These are phyloP conservation scores for Crypturellus tataupa DNA, from an alignment of 2,797 vertebrate species.

Conservation along the genomic window DNA sequence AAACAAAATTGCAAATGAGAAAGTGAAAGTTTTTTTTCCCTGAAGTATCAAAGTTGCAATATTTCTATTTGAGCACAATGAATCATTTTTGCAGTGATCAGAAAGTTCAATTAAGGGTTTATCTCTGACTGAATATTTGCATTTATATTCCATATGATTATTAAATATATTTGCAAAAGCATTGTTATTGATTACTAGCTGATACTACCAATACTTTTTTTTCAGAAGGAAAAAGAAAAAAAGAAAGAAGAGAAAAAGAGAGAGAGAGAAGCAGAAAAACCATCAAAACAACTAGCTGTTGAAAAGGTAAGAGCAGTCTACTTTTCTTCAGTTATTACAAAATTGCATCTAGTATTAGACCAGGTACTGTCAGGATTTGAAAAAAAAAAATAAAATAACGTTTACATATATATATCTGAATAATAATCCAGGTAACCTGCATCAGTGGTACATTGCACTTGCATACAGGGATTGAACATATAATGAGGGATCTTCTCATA, in stretches of 20 bases:
- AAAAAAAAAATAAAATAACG: not conserved
- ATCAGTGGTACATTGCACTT: not conserved
- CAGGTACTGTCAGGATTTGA: not conserved
- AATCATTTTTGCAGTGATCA: not conserved
- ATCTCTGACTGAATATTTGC: not conserved
- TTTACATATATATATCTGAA: not conserved
- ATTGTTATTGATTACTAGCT: not conserved
- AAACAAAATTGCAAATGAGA: not conserved
- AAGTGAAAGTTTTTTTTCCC: not conserved
- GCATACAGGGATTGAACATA: not conserved
- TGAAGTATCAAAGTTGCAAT: not conserved
- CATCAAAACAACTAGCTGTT: conserved; percentile 82
- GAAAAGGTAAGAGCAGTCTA: conserved; percentile 86
- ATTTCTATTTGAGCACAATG: not conserved
- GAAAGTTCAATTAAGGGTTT: too few species aligned
- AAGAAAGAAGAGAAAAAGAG: conserved; percentile 94
- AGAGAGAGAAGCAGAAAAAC: conserved; percentile 89
- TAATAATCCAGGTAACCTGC: not conserved
- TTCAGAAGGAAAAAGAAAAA: conserved; percentile 92
- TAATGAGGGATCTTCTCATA: rapidly evolving
- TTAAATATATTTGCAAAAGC: not conserved
- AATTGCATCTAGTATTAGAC: not conserved
- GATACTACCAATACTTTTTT: not conserved
- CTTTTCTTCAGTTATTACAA: not conserved
- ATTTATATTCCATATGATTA: not conserved